Percentiles rank a stretch among this genome's conserved stretches.
Conservation (phyloP, 2,113 vertebrate genomes). For the Synodontis membranacea region DNA sequence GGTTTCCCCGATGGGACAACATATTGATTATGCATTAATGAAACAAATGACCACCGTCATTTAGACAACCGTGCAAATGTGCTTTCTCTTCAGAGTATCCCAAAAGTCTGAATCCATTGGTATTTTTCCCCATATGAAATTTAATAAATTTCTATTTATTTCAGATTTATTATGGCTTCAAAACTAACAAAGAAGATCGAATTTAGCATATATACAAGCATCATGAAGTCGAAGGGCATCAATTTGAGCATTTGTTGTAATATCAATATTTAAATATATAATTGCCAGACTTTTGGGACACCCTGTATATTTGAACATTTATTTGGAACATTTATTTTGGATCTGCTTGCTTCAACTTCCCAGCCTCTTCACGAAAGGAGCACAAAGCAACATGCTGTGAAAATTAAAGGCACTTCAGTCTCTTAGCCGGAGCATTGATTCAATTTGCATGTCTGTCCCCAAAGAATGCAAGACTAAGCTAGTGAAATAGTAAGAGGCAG, state of each 20-base stretch:
- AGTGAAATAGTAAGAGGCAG: slow-evolving; percentile 21
- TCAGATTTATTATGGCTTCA: too few relatives aligned
- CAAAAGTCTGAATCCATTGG: too few relatives aligned
- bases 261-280: too few relatives aligned
- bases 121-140: too few relatives aligned
- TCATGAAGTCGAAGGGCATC: too few relatives aligned
- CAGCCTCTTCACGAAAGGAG: not conserved
- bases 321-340: slow-evolving; percentile 1
- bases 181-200: too few relatives aligned
- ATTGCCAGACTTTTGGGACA: too few relatives aligned
- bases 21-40: not conserved
- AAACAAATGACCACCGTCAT: not conserved
- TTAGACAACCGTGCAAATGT: not conserved
- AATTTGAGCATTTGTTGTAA: too few relatives aligned
- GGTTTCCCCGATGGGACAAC: not conserved
- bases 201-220: too few relatives aligned
- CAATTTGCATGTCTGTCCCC: slow-evolving; percentile 29
- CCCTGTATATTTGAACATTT: too few relatives aligned
- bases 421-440: not conserved
- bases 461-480: slow-evolving; percentile 29
- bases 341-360: not conserved
- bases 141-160: too few relatives aligned
- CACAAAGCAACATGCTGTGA: not conserved
- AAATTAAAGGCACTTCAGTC: slow-evolving; percentile 3
- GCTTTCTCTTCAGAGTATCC: too few relatives aligned